These are phyloP conservation scores for Callosobruchus maculatus DNA, from an alignment of 2,888 invertebrate species.

Conservation along the genomic window DNA sequence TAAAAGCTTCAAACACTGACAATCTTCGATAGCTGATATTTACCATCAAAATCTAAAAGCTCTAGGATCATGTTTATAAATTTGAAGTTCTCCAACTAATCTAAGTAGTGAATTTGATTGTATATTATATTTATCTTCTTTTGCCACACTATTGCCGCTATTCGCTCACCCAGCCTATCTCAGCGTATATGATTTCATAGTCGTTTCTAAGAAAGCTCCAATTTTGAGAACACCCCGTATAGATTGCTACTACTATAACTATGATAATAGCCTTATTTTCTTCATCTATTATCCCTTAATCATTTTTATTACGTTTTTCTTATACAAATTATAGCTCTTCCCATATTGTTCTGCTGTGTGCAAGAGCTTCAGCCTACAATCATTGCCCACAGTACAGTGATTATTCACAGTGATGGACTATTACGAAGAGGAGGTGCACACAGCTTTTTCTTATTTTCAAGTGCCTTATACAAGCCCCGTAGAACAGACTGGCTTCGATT, in stretches of 20 bases:
- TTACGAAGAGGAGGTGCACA: constrained; percentile 13
- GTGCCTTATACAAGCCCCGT: background rate
- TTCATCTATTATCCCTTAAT: background rate
- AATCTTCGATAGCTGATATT: no score
- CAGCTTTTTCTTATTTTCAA: constrained; percentile 6
- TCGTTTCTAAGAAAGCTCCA: no score
- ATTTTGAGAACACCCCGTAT: no score
- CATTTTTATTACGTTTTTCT: background rate
- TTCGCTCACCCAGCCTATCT: no score
- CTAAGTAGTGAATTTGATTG: no score
- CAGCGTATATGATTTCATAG: no score
- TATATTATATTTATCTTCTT: no score
- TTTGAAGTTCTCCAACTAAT: no score
- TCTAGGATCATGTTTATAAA: no score
- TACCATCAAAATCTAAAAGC: no score
- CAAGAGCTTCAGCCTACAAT: background rate
- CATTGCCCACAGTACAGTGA: background rate
- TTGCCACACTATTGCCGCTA: no score
- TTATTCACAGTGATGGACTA: constrained; percentile 12
- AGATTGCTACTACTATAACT: background rate
- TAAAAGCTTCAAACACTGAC: no score
- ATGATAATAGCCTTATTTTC: background rate
- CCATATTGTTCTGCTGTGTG: background rate
- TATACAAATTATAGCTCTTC: background rate
- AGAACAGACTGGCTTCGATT: background rate